Evolutionary conservation across 1,140 invertebrate genomes (phyloP), one percentile per base, ranked within the genome.

Genomic region (Frieseomelitta varia): DNA sequence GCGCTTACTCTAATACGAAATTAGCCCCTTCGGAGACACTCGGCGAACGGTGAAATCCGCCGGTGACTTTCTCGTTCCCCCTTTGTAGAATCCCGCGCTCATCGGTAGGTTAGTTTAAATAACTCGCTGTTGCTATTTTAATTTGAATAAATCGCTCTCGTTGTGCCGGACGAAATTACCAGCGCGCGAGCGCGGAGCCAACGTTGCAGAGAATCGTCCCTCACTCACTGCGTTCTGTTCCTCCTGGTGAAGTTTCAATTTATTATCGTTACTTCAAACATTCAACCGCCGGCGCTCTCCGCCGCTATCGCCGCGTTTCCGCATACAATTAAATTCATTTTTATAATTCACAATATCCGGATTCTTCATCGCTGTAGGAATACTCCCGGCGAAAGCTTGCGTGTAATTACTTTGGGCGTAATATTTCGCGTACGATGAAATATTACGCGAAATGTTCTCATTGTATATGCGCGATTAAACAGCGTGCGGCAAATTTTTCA

Each of bases 11-110:
- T 77, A 65, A 79, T 65, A 55, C 86, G 73, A 76, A 77, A 79
- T 79, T 78, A 87, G 39, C 63, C 67, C 73, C 81, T 55, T n/a
- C n/a, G 68, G 73, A 39, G 67, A 72, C 71, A 71, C 68, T 68
- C 30, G 30, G 74, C 39, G 87, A 87, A 78, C 61, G 39, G 39
- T 47, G 55, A 65, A 85, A 87, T 87, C 65, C 63, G n/a, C 73
- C 72, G 79, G 19, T 34, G 19, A 15, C 17, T 58, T 14, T 6
- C 6, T 10, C 27, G 21, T 55, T 72, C 47, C 6, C 34, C 39
- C 39, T 14, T n/a, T 24, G 47, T 14, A 27, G 24, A 71, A 63
- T 78, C 53, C 14, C 19, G 30, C 8, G 39, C 55, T 17, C 63
- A 17, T 68, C 39, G 51, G 19, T 39, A n/a, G 19, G 15, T 53